These are phyloP conservation scores for Pyrochroa serraticornis DNA, from an alignment of 2,888 invertebrate genomes.

Conservation along the genomic window DNA sequence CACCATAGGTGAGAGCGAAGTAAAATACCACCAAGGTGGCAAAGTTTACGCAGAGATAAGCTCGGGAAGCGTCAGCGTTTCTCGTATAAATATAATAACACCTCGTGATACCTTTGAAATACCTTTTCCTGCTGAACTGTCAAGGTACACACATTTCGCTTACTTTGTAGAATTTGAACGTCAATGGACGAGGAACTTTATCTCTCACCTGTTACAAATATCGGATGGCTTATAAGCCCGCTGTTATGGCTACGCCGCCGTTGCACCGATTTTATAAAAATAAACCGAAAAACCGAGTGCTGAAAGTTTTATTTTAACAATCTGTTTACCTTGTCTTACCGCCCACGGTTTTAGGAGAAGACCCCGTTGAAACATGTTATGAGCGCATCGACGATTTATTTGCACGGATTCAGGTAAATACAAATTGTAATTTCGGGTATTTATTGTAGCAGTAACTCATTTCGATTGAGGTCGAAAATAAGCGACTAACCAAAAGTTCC, in stretches of 20 bases:
- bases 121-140: slow-evolving; percentile 29
- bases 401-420: slow-evolving; percentile 11
- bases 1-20: not conserved
- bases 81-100: slow-evolving; percentile 27
- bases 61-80: slow-evolving; percentile 24
- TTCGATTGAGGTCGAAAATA: not conserved
- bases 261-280: slow-evolving; percentile 32
- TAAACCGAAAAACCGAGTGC: slow-evolving; percentile 37
- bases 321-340: slow-evolving; percentile 32
- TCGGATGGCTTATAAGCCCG: slow-evolving; percentile 23
- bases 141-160: slow-evolving; percentile 35
- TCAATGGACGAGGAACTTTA: slow-evolving; percentile 29
- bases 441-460: not conserved
- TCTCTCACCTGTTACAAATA: slow-evolving; percentile 41
- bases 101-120: slow-evolving; percentile 24
- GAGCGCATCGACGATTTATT: slow-evolving; percentile 15
- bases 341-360: slow-evolving; percentile 37
- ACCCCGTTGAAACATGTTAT: slow-evolving; percentile 34
- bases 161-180: slow-evolving; percentile 33
- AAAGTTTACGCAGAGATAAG: slow-evolving; percentile 22
- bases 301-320: slow-evolving; percentile 39
- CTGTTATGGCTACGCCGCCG: slow-evolving; percentile 34
- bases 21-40: slow-evolving; percentile 10
- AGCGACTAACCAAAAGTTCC: no score
- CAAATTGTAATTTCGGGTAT: slow-evolving; percentile 4